A percentile compares a stretch with the other conserved stretches of the same genome.
Conservation (phyloP, 2,797 vertebrate genomes). For the Oryzias dopingdopingensis region DNA sequence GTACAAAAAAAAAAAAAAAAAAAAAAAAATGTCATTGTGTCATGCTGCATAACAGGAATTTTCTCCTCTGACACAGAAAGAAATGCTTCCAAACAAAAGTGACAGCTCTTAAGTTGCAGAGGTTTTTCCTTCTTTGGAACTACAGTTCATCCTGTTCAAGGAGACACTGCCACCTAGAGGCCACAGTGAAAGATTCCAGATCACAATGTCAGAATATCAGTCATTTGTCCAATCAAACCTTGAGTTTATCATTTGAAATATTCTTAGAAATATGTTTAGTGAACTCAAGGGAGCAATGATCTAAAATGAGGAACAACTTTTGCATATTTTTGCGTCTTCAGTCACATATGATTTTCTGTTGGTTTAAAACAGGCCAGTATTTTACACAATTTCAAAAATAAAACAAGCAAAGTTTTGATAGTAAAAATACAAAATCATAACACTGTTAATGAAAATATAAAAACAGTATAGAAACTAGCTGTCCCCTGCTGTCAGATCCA, state of each 20-base stretch:
- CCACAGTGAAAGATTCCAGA: background rate
- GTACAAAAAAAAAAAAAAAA: background rate
- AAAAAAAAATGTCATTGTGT: background rate
- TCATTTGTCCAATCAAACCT: background rate
- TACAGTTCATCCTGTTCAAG: slow-evolving; percentile 7
- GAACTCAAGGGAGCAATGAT: background rate
- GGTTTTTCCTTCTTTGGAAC: slow-evolving; percentile 1
- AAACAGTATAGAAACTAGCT: slow-evolving; percentile 5
- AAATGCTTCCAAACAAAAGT: background rate
- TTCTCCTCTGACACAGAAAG: slow-evolving; percentile 3
- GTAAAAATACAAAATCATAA: background rate
- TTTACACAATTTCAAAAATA: slow-evolving; percentile 2
- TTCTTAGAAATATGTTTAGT: background rate
- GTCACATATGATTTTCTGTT: background rate
- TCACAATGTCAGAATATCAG: background rate
- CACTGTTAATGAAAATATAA: slow-evolving; percentile 19
- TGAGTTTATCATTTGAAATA: background rate
- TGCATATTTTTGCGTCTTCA: background rate
- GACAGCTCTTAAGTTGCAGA: slow-evolving; percentile 2
- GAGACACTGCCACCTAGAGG: slow-evolving; percentile 64
- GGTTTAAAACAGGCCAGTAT: background rate
- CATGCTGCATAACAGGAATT: background rate
- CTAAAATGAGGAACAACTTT: background rate
- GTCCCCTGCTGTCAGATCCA: slow-evolving; percentile 42
- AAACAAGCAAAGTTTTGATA: slow-evolving; percentile 8